These are phyloP conservation scores for Semicossyphus pulcher DNA, from an alignment of 2,113 vertebrate genomes.

Conservation along the genomic window DNA sequence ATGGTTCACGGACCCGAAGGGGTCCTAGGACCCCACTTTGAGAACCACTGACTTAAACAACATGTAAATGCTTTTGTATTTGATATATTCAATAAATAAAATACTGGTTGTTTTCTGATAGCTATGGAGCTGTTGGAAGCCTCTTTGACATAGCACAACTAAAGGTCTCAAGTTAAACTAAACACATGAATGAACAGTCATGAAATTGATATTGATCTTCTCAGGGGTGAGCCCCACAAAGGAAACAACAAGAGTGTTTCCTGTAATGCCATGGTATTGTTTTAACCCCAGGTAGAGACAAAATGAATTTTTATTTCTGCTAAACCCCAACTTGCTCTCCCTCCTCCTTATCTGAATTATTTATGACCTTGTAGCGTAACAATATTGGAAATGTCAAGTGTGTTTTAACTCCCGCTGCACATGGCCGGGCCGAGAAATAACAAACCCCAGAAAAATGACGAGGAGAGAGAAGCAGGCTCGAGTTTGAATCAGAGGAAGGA, in stretches of 20 bases:
- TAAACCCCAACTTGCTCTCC: constrained; percentile 32
- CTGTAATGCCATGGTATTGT: not conserved
- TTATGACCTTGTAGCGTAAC: constrained; percentile 64
- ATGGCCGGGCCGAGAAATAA: constrained; percentile 49
- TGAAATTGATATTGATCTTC: constrained; percentile 29
- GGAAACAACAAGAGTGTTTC: constrained; percentile 1
- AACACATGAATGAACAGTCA: not conserved
- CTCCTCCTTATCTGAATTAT: constrained; percentile 71
- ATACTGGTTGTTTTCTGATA: too few species aligned
- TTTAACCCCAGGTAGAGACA: constrained; percentile 15
- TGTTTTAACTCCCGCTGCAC: constrained; percentile 65
- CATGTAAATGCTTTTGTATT: too few species aligned
- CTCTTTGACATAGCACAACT: not conserved
- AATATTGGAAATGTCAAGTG: constrained; percentile 73
- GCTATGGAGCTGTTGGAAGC: not conserved
- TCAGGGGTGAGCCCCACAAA: constrained; percentile 10
- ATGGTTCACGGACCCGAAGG: too few species aligned
- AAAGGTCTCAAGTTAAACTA: constrained; percentile 3
- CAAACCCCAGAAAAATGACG: constrained; percentile 23
- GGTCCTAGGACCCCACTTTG: too few species aligned
- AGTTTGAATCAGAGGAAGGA: constrained; percentile 18
- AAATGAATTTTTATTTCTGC: constrained; percentile 35
- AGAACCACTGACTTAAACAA: too few species aligned
- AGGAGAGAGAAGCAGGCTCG: not conserved
- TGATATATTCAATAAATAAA: too few species aligned